Evolutionary conservation across 2,797 vertebrate genomes (phyloP).

Genomic region (Enteromius afrohamiltoni): DNA sequence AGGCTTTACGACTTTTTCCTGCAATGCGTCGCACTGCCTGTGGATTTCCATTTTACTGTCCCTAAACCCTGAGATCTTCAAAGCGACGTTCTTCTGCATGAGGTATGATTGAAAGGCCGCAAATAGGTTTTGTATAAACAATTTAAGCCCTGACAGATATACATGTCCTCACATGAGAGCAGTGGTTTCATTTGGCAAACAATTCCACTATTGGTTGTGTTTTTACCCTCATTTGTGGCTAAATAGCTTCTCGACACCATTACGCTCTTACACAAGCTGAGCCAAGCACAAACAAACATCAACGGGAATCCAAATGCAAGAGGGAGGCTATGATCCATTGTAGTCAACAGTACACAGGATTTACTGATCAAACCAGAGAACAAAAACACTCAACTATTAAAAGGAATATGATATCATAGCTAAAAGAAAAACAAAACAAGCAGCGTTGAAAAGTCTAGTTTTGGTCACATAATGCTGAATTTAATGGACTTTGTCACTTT

Average conservation of each 20-base stretch:
- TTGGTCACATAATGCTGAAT: background rate
- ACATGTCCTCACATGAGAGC: slow-evolving; percentile 24
- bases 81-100: background rate
- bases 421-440: background rate
- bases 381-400: background rate
- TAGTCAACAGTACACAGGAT: background rate
- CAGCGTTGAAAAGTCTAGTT: background rate
- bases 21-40: slow-evolving; percentile 10
- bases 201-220: background rate
- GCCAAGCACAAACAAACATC: background rate
- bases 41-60: slow-evolving; percentile 8
- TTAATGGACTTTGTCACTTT: background rate
- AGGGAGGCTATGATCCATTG: background rate
- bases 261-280: background rate
- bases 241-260: background rate
- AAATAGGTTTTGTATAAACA: background rate
- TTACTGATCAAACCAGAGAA: slow-evolving; percentile 7
- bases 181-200: background rate
- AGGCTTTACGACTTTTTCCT: background rate
- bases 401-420: slow-evolving; percentile 15
- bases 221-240: slow-evolving; percentile 3
- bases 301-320: slow-evolving; percentile 3
- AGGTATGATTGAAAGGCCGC: background rate
- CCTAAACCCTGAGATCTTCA: background rate
- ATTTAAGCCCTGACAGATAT: background rate